phyloP scores from a whole-genome alignment of 2,797 vertebrate species.

The Taenioides sp. region DNA sequence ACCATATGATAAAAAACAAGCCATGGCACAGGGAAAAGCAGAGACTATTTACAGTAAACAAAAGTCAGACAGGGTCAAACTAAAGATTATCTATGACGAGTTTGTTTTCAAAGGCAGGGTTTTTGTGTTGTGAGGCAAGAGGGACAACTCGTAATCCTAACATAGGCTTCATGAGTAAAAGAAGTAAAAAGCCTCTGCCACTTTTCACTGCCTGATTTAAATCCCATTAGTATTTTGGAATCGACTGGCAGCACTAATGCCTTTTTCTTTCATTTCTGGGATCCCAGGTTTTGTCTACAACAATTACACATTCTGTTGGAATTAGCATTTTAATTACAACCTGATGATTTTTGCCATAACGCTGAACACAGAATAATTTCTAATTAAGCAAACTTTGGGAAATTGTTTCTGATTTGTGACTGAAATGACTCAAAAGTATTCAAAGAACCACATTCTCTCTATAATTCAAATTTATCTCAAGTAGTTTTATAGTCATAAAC shows the following conservation, averaged over 20 bases:
- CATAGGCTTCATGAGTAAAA: not conserved
- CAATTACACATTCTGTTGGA: conserved; percentile 56
- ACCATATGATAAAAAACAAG: too few species aligned
- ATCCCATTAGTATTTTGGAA: conserved; percentile 33
- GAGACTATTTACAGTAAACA: not conserved
- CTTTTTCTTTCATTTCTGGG: conserved; percentile 39
- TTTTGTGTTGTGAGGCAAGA: not conserved
- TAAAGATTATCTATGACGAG: not conserved
- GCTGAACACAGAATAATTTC: conserved; percentile 62
- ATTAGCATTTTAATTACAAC: conserved; percentile 74
- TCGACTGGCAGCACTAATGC: conserved; percentile 36
- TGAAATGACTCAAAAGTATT: conserved; percentile 31
- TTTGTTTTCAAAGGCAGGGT: not conserved
- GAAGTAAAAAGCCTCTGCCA: not conserved
- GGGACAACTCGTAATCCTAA: not conserved
- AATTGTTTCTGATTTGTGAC: conserved; percentile 50
- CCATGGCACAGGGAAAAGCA: not conserved
- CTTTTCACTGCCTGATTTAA: conserved; percentile 17
- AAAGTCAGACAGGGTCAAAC: not conserved
- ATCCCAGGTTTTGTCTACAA: conserved; percentile 52
- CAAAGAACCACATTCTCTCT: conserved; percentile 20
- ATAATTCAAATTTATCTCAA: conserved; percentile 27
- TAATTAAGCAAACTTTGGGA: conserved; percentile 65
- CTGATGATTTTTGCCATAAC: conserved; percentile 62
- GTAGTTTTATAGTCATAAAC: conserved; percentile 8